A percentile compares a stretch with the other conserved stretches of the same genome.
phyloP scores from a whole-genome alignment of 2,113 vertebrate species.

The Aphyosemion australe region DNA sequence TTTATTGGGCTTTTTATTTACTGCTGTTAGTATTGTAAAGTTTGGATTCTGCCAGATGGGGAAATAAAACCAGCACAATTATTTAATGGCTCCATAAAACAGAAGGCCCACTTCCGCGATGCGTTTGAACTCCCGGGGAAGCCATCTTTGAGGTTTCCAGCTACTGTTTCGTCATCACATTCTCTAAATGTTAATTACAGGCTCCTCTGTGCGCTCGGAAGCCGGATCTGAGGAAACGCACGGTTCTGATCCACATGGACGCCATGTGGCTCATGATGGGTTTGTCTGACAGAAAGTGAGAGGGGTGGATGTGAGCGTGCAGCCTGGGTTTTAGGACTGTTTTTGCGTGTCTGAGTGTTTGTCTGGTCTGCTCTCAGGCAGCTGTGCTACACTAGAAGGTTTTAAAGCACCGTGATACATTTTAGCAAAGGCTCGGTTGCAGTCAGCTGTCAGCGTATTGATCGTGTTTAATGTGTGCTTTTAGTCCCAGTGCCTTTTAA shows the following conservation, averaged over 20 bases:
- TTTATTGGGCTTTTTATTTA: constrained; percentile 54
- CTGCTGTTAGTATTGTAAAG: constrained; percentile 49
- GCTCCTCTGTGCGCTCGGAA: constrained; percentile 28
- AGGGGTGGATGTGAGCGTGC: constrained; percentile 1
- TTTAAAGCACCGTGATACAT: constrained; percentile 8
- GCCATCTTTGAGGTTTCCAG: constrained; percentile 60
- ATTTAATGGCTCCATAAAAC: constrained; percentile 63
- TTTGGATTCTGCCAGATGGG: constrained; percentile 57
- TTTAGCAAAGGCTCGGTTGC: not conserved
- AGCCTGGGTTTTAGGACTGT: not conserved
- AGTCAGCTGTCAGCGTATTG: not conserved
- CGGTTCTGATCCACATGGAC: constrained; percentile 23
- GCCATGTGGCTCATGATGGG: constrained; percentile 23
- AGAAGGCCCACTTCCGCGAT: constrained; percentile 43
- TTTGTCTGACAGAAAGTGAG: constrained; percentile 17
- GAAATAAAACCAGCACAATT: constrained; percentile 45
- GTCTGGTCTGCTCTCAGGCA: constrained; percentile 1
- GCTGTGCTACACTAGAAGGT: not conserved
- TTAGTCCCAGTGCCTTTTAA: constrained; percentile 7
- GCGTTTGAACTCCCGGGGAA: constrained; percentile 55
- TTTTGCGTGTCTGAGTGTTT: no score
- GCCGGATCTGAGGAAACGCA: constrained; percentile 37
- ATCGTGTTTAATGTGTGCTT: not conserved
- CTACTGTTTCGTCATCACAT: constrained; percentile 64
- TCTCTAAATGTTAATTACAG: constrained; percentile 62